Base-by-base conservation (phyloP, 2,888 invertebrate species). In the Itoplectis maculator region DNA sequence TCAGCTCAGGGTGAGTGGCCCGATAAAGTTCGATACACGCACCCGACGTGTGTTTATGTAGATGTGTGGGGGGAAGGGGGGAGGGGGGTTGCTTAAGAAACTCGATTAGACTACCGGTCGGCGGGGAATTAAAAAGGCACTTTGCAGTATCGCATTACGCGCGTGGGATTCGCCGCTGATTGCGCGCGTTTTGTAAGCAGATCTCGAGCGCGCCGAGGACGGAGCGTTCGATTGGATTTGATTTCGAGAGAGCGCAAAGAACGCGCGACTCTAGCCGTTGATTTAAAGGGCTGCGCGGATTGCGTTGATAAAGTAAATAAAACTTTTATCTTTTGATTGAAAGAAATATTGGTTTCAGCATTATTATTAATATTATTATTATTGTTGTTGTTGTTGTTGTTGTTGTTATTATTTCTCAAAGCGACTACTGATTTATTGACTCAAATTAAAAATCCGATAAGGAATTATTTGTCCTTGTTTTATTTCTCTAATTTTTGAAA, bases 1-100 rank as follows among this genome's bases (percentile, higher is more conserved):
- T 29, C 29, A 29, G 29, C 56, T 80, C 81, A 65, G 82, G 79
- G 79, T 79, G 79, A 79, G 29, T 76, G 70, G 79, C 82, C 79
- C 68, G 75, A 76, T 73, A 23, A 66, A 61, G 63, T 78, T 70
- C 63, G 47, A 68, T 77, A 45, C 47, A 63, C 73, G 40, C 37
- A 49, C 15, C 59, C 35, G 15, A 47, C 15, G 35, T 29, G 13
- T 40, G 37, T 29, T 37, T 29, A 40, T 49, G 42, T 35, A 59
- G 68, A n/a, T 45, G 54, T n/a, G 23, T 15, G 49, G 9, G 29
- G 18, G 79, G 59, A 5, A 29, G n/a, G n/a, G n/a, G n/a, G n/a
- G n/a, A n/a, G n/a, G n/a, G n/a, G n/a, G n/a, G n/a, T n/a, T n/a
- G n/a, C 45, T 23, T 49, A 65, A 63, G 37, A 51, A 74, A 51